These are phyloP conservation scores for Sphaeridia pumilis DNA, from an alignment of 2,888 invertebrate genomes.

Conservation along the genomic window DNA sequence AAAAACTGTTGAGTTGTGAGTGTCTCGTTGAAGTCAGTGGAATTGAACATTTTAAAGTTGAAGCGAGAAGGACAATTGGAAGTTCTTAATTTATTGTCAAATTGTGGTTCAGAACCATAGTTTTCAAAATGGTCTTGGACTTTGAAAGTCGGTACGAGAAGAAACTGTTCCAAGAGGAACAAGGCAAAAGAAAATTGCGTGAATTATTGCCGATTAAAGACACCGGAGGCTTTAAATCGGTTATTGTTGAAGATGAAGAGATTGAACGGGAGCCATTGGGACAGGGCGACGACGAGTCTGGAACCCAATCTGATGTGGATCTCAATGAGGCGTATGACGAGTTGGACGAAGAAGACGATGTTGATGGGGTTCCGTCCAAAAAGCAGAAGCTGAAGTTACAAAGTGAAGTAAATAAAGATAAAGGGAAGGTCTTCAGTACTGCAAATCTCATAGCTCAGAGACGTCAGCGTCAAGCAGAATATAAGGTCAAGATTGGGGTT, in stretches of 20 bases:
- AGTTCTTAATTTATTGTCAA: no score
- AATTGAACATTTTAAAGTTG: no score
- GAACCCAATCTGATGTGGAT: slow-evolving; percentile 32
- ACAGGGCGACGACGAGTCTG: slow-evolving; percentile 33
- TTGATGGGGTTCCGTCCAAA: no score
- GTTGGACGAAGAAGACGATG: neutral
- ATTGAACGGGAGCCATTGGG: no score
- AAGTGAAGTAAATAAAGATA: slow-evolving; percentile 14
- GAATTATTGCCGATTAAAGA: slow-evolving; percentile 74
- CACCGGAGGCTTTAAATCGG: slow-evolving; percentile 52
- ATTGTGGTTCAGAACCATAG: no score
- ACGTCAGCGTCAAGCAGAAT: slow-evolving; percentile 57
- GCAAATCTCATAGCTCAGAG: slow-evolving; percentile 62
- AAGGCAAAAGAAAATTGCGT: slow-evolving; percentile 46
- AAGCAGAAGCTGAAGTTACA: neutral
- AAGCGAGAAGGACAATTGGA: no score
- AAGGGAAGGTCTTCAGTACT: slow-evolving; percentile 45
- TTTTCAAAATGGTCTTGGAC: slow-evolving; percentile 21
- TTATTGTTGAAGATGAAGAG: slow-evolving; percentile 38
- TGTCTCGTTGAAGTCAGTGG: no score
- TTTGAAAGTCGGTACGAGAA: slow-evolving; percentile 55
- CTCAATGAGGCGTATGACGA: slow-evolving; percentile 26
- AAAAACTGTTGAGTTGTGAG: no score
- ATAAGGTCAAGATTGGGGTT: slow-evolving; percentile 68
- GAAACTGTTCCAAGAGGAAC: slow-evolving; percentile 44